These are phyloP conservation scores for Ectropis grisescens DNA, from an alignment of 1,140 invertebrate genomes.

Conservation along the genomic window DNA sequence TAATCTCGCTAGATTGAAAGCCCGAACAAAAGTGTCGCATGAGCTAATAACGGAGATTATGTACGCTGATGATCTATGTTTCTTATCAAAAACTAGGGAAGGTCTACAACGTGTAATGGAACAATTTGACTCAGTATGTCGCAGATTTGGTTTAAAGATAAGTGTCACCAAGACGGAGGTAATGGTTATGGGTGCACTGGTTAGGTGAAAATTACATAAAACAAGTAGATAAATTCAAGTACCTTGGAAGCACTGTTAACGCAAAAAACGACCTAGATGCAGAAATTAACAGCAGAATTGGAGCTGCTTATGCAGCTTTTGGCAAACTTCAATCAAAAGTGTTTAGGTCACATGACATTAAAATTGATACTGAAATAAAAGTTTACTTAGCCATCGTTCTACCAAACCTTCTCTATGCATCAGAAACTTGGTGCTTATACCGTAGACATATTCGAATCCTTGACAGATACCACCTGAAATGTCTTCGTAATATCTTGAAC, in stretches of 20 bases:
- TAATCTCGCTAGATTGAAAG: slow-evolving; percentile 8
- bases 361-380: slow-evolving; percentile 1
- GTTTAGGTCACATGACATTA: slow-evolving; percentile 2
- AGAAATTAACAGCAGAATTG: slow-evolving; percentile 11
- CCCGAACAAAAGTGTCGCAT: slow-evolving; percentile 10
- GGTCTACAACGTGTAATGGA: slow-evolving; percentile 11
- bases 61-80: slow-evolving; percentile 15
- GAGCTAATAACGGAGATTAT: slow-evolving; percentile 4
- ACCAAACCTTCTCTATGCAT: slow-evolving; percentile 7
- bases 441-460: slow-evolving; percentile 7
- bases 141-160: slow-evolving; percentile 15
- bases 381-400: slow-evolving; percentile 10
- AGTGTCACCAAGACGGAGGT: too few species aligned
- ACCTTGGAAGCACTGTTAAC: slow-evolving; percentile 10
- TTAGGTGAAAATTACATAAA: not conserved
- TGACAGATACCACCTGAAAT: slow-evolving; percentile 14
- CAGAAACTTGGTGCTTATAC: slow-evolving; percentile 9
- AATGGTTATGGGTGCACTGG: slow-evolving; percentile 10
- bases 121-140: slow-evolving; percentile 4
- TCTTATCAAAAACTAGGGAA: slow-evolving; percentile 11
- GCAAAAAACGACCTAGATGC: slow-evolving; percentile 8
- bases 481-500: slow-evolving; percentile 9
- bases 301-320: slow-evolving; percentile 7
- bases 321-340: slow-evolving; percentile 9
- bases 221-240: slow-evolving; percentile 10